Conservation (phyloP, 1,140 invertebrate genomes). For the Drosophila grimshawi region DNA sequence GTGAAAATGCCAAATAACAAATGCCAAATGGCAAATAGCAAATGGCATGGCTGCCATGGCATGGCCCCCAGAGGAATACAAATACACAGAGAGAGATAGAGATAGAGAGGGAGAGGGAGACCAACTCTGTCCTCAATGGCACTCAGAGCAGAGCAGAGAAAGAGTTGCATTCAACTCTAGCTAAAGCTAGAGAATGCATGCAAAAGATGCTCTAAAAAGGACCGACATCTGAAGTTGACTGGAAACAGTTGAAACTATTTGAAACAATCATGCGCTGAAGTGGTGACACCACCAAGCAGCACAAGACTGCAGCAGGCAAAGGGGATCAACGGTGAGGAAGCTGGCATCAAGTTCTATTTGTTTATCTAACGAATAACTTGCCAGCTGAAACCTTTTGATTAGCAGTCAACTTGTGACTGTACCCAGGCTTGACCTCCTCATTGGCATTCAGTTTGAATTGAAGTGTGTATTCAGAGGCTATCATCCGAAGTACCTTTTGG, state of each 20-base stretch:
- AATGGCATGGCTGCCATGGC: slow-evolving; percentile 21
- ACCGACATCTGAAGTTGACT: slow-evolving; percentile 47
- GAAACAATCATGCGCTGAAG: slow-evolving; percentile 42
- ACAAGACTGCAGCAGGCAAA: neutral
- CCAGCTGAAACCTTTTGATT: slow-evolving; percentile 17
- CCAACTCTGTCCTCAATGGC: slow-evolving; percentile 54
- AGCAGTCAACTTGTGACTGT: neutral
- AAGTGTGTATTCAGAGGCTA: neutral
- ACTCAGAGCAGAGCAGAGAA: slow-evolving; percentile 24
- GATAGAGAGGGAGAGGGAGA: no score
- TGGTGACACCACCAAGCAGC: slow-evolving; percentile 4
- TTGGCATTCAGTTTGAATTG: slow-evolving; percentile 3
- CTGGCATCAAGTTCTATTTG: slow-evolving; percentile 2
- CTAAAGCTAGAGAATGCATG: slow-evolving; percentile 30
- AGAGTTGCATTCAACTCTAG: neutral
- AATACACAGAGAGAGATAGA: no score
- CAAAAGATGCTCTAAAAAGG: slow-evolving; percentile 30
- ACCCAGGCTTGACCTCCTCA: slow-evolving; percentile 1
- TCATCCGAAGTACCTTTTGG: neutral
- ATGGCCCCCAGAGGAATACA: slow-evolving; percentile 17
- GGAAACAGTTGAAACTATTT: slow-evolving; percentile 42
- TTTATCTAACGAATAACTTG: slow-evolving; percentile 10
- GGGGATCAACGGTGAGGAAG: neutral
- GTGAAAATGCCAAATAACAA: slow-evolving; percentile 29
- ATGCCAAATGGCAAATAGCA: slow-evolving; percentile 21